A percentile compares a stretch with the other conserved stretches of the same genome.
Conservation (phyloP, 30 jellyfish, hydroid and myxozoan species). For the Rhopilema esculentum region DNA sequence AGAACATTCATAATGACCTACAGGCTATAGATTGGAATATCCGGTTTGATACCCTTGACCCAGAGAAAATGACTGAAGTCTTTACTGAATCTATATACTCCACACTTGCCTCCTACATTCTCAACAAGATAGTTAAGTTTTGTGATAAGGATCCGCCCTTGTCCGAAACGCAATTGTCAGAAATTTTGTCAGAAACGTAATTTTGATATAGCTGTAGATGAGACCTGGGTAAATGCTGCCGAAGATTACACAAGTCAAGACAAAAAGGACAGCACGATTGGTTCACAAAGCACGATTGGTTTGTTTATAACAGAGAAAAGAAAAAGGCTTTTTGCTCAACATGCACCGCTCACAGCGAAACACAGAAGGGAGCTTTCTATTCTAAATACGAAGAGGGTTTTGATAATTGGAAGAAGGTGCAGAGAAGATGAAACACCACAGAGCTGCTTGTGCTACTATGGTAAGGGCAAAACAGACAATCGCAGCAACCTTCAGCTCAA, state of each 20-base stretch:
- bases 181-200: too few species aligned
- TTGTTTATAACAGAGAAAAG: conserved; percentile 55
- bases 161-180: too few species aligned
- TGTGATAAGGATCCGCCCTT: conserved; percentile 32
- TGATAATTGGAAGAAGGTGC: conserved; percentile 67
- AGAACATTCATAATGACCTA: too few species aligned
- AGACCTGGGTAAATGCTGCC: conserved; percentile 65
- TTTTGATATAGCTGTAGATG: conserved; percentile 8
- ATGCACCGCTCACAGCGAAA: conserved; percentile 36
- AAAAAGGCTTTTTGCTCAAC: conserved; percentile 52
- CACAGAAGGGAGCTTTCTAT: conserved; percentile 46
- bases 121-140: conserved; percentile 15
- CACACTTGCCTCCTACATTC: conserved; percentile 9
- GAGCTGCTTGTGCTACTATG: conserved; percentile 35
- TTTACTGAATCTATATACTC: too few species aligned
- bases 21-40: too few species aligned
- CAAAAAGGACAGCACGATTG: conserved; percentile 55
- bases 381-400: conserved; percentile 38
- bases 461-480: conserved; percentile 28
- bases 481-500: conserved; percentile 38
- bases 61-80: too few species aligned
- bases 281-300: conserved; percentile 56
- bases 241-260: conserved; percentile 34
- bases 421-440: conserved; percentile 23
- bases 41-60: too few species aligned